Base-by-base conservation (phyloP, 2,888 invertebrate genomes). In the Pandemis heparana region DNA sequence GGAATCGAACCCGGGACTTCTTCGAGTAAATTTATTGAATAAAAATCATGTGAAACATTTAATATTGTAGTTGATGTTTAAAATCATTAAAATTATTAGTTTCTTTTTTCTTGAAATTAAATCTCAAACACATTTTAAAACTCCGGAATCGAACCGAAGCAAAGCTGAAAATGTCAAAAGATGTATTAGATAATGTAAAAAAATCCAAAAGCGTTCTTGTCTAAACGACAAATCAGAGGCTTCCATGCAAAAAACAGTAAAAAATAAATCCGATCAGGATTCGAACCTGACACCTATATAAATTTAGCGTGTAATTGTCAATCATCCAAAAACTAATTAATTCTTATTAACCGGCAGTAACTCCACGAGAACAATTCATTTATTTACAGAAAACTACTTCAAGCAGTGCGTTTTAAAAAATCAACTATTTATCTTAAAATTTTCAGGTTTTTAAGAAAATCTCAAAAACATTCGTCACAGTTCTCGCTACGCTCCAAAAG, bases 1-100 rank as follows among this genome's bases (percentile, higher is more conserved):
- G 79, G 80, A 75, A 41, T 81, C 79, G 81, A 81, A 81, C 81
- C 81, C 74, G 68, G 16, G 53, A n/a, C 4, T 53, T 8, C 1
- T n/a, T 53, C 18, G 9, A 18, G 9, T 18, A 53, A 53, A 53
- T 9, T 18, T 9, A 18, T 18, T 53, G 23, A 16, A 0, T 46
- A 14, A 46, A 46, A 51, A 51, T 5, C 23, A 32, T 32, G 23
- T 32, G 3, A 32, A 32, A 32, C 4, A 32, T n/a, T n/a, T 0
- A 12, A 5, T 51, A 18, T 53, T 18, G 73, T 41, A 71, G 41
- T 12, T 66, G 14, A 43, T n/a, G 48, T n/a, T 53, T 9, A 18
- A 18, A 9, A 18, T 53, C 7, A 16, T 66, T 5, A 6, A 10
- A 56, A 56, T 9, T 0, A 67, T n/a, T 38, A 43, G 1, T 66